A percentile compares a stretch with the other conserved stretches of the same genome.
Conservation (phyloP, 2,888 invertebrate genomes). For the Melolontha melolontha region DNA sequence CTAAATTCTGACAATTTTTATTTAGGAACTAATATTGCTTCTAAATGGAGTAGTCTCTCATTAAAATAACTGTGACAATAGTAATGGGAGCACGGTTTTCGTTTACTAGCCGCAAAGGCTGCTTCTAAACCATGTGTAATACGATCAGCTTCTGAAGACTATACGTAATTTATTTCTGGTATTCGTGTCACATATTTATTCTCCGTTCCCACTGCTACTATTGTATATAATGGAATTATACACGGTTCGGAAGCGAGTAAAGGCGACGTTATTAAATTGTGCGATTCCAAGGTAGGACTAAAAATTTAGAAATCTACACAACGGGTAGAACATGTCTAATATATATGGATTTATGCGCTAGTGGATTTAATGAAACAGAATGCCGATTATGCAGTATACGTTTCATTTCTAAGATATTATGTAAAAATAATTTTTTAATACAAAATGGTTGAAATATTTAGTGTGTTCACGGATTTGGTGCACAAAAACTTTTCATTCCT, state of each 20-base stretch:
- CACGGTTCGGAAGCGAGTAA: conserved; percentile 9
- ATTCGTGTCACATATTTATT: conserved; percentile 31
- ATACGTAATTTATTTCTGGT: conserved; percentile 35
- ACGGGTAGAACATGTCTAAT: not conserved
- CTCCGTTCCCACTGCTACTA: conserved; percentile 24
- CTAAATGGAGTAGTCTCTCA: not conserved
- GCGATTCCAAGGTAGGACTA: conserved; percentile 16
- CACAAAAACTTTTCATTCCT: too few species aligned
- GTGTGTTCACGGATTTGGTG: too few species aligned
- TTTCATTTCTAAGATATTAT: too few species aligned
- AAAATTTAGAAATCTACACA: conserved; percentile 22
- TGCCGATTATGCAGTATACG: not conserved
- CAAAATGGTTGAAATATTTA: too few species aligned
- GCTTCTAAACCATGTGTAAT: conserved; percentile 24
- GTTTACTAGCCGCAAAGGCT: conserved; percentile 23
- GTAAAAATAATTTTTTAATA: too few species aligned
- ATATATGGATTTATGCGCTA: conserved; percentile 8
- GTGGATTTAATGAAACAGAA: not conserved
- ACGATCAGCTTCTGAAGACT: conserved; percentile 30
- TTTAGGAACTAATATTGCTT: not conserved
- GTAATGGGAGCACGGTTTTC: conserved; percentile 7
- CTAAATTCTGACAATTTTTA: too few species aligned
- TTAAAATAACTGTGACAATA: not conserved
- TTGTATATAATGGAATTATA: conserved; percentile 28
- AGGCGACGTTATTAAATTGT: conserved; percentile 32